Base-by-base conservation (phyloP, 1,140 invertebrate species). In the Riptortus pedestris region DNA sequence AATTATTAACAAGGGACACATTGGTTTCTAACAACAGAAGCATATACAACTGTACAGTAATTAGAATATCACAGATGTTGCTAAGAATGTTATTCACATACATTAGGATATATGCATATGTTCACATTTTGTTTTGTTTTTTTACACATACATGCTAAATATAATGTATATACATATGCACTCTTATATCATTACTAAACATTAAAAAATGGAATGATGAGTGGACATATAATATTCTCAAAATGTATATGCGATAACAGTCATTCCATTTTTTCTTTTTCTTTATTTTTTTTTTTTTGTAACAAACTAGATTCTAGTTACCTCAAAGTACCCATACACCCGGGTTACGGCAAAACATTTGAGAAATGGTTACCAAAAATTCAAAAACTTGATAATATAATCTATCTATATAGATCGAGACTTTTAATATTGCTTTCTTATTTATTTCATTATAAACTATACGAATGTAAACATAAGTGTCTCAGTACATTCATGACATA, bases 1-100 rank as follows among this genome's bases (percentile, higher is more conserved):
- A 29, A 31, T 33, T 31, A 18, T 38, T 38, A 33, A 59, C 28
- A 33, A 59, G 28, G 2, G 29, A 31, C 31, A 59, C 57, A 29
- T 33, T 59, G 33, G 48, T 63, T 28, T 55, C 62, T 63, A 63
- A 63, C 26, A 63, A 63, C 62, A 51, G 62, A 63, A 63, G 47
- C 43, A 48, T 59, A 20, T 33, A 59, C 57, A 63, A 27, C 43
- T 63, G 43, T 63, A 63, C 62, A 63, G 62, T 63, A 63, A 62
- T 62, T n/a, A 33, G 43, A 63, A 63, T 63, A 63, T 63, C 62
- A 63, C 62, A 63, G 62, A 63, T 63, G 16, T 63, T 24, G 62
- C 62, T 63, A 63, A 63, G 43, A 63, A 63, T 63, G 43, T 51
- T 45, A 28, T 62, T 62, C 28, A 51, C 47, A 55, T 51, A 63